Evolutionary conservation across 2,888 invertebrate genomes (phyloP), one percentile per base, ranked within the genome.

Genomic region (Andrena marginata): DNA sequence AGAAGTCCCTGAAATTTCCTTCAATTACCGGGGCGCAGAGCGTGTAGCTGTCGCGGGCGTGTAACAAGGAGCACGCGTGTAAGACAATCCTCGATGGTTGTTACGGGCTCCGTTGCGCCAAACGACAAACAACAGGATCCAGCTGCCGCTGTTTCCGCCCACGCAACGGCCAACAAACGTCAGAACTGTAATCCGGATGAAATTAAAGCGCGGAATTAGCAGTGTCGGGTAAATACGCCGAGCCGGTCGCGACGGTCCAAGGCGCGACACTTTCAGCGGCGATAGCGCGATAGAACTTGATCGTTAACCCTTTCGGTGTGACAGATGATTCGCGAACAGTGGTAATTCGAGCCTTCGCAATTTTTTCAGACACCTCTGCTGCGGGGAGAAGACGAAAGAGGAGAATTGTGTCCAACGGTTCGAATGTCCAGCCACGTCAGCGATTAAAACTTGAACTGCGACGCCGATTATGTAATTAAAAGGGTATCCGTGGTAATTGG

Each of bases 171-270:
- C 64, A 72, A 82, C 82, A 78, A 78, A 79, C 73, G 82, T 68
- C 75, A 60, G 87, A 84, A 79, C 85, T 82, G 82, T 91, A 90
- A 90, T 90, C 90, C 90, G 89, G 90, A 89, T 89, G 87, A 90
- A 92, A 92, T 92, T 90, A 90, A 92, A 90, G 86, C 79, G 48
- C 35, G 74, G 82, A 74, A 78, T 83, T 69, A 81, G 29, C 64
- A 7, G 33, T 8, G 71, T 33, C 71, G 33, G 72, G 65, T 59
- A 78, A 82, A 74, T 70, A 72, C 29, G 56, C 35, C 51, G 35
- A 35, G 35, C 68, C 51, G 63, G n/a, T 48, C 33, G n/a, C 51
- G 56, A 31, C 20, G 3, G 16, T 13, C 26, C 29, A 64, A 64
- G 49, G 49, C 29, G 60, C 59, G 62, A 31, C 76, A 42, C 26